Base-by-base conservation (phyloP, 2,113 vertebrate genomes). In the Carettochelys insculpta region DNA sequence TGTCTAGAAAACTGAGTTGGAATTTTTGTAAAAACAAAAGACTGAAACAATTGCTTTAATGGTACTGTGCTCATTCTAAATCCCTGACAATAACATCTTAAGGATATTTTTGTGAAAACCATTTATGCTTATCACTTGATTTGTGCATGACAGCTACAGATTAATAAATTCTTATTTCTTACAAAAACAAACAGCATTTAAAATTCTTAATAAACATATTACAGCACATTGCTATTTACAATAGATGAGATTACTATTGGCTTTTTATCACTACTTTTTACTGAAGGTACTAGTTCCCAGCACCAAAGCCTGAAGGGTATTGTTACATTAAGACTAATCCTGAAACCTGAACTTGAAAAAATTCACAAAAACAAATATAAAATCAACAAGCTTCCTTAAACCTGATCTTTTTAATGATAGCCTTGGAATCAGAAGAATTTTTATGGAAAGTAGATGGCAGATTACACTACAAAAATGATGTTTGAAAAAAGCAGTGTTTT, bases 191-290 rank as follows among this genome's bases (percentile, higher is more conserved):
- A 82, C 31, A 29, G 29, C 71, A 43, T 86, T 54, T 13, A 83
- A 54, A 85, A 71, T 79, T 85, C 83, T 86, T 71, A 85, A 52
- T 45, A 95, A 92, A 22, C 31, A 56, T 85, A 83, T 80, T 47
- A 65, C 11, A 5, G 53, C 12, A 56, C 13, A 56, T 8, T n/a
- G 20, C 29, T 68, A 17, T 27, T 84, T 6, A 3, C 73, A 53
- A 80, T 51, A 85, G 34, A 1, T 83, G 11, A n/a, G 77, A 48
- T 20, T 91, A 86, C 52, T 90, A 11, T 58, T 84, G 77, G 38
- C 65, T 83, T 91, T 86, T 94, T 56, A 71, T 3, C 29, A 7
- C 11, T 85, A 83, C 6, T 0, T 91, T 86, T 91, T 76, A 68
- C 50, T 29, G 34, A 61, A 2, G 58, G 53, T 11, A 83, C 3